Percentiles rank a stretch among this genome's conserved stretches.
phyloP scores from a whole-genome alignment of 2,113 vertebrate genomes.

The Paradisaea rubra region DNA sequence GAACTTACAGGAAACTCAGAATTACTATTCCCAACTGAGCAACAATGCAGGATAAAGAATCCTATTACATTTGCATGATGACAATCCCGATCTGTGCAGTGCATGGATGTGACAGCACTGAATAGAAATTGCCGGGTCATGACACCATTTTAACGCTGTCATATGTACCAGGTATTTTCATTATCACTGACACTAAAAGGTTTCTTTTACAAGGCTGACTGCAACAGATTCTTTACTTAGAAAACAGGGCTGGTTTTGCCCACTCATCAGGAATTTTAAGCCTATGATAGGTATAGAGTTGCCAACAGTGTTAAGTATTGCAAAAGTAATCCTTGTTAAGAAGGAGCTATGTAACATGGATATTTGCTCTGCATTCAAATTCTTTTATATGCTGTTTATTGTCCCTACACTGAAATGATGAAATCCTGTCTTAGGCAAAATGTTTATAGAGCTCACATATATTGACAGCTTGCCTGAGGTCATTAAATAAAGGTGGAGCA shows the following conservation, averaged over 20 bases:
- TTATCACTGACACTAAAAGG: constrained; percentile 53
- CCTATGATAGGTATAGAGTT: constrained; percentile 1
- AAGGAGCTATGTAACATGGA: neutral
- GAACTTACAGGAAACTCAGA: neutral
- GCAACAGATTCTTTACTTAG: constrained; percentile 28
- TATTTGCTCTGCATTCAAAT: constrained; percentile 5
- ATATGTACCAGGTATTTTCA: constrained; percentile 42
- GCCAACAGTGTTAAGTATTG: neutral
- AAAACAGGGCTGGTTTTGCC: neutral
- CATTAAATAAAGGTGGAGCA: neutral
- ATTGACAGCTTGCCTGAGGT: neutral
- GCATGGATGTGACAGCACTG: constrained; percentile 23
- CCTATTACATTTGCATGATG: constrained; percentile 48
- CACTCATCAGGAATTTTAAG: constrained; percentile 48
- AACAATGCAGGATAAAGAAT: constrained; percentile 35
- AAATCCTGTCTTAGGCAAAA: neutral
- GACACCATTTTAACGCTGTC: constrained; percentile 59
- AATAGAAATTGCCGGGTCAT: constrained; percentile 57
- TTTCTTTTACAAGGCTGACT: constrained; percentile 37
- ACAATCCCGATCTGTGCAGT: neutral
- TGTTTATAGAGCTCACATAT: neutral
- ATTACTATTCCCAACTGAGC: constrained; percentile 6
- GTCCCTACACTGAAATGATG: neutral
- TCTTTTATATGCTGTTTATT: neutral
- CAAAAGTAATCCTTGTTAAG: constrained; percentile 23